Evolutionary conservation across 2,113 vertebrate genomes (phyloP).

Genomic region (Albula glossodonta): DNA sequence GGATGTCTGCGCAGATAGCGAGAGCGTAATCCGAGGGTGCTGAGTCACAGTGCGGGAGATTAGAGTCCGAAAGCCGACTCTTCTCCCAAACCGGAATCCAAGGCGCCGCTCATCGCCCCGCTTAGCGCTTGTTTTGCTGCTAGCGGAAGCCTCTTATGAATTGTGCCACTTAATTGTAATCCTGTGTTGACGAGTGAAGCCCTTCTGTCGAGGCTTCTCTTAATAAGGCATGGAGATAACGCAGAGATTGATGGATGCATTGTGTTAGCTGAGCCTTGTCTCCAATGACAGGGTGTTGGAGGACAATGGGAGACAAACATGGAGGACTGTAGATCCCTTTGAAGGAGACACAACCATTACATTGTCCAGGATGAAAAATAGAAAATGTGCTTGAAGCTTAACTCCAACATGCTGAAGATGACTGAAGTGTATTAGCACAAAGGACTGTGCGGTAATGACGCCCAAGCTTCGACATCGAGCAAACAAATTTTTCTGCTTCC

Average conservation of each 20-base stretch:
- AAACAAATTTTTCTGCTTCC: background rate
- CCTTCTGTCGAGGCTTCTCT: background rate
- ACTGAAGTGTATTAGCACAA: background rate
- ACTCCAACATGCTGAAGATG: background rate
- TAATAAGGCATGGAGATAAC: background rate
- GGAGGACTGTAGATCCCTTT: background rate
- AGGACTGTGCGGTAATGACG: background rate
- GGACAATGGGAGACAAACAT: background rate
- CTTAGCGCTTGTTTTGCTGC: background rate
- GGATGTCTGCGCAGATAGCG: background rate
- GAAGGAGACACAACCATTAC: background rate
- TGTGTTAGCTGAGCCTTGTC: background rate
- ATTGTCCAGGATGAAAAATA: background rate
- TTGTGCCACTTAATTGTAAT: background rate
- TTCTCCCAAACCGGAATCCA: background rate
- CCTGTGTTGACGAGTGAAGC: background rate
- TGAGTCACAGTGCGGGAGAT: conserved; percentile 3
- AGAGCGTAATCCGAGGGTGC: conserved; percentile 2
- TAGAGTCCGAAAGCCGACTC: background rate
- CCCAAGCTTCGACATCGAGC: background rate
- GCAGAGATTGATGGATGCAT: background rate
- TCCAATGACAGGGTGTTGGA: background rate
- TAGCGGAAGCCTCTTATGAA: background rate
- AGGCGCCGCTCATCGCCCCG: background rate
- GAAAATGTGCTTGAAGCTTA: background rate